Base-by-base conservation (phyloP, 2,797 vertebrate species). In the Dermochelys coriacea region DNA sequence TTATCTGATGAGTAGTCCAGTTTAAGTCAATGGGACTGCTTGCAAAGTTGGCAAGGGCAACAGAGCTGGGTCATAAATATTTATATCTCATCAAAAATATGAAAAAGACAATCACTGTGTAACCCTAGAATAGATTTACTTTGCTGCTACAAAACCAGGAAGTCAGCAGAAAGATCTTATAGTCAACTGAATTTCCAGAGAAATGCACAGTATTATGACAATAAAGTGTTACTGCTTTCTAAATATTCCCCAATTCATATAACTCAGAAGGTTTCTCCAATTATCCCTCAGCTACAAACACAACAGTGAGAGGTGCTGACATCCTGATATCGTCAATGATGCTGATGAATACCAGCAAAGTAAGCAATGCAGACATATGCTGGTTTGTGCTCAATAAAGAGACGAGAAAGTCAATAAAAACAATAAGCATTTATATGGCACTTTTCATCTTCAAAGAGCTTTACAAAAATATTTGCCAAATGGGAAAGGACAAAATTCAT, bases 301-400 rank as follows among this genome's bases (percentile, higher is more conserved):
- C 0, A 15, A 41, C 8, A n/a, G 3, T 11, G 12, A 64, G 82
- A 12, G 3, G 21, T 41, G 31, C 21, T 57, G 31, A 59, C 5
- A 8, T 45, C 84, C 0, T 25, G 49, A 84, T 52, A 57, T 5
- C 0, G 0, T n/a, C 54, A 52, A 29, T 45, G 61, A 74, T 16
- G 49, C 64, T 12, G 9, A 7, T 79, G 54, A 91, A 12, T 75
- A 41, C 50, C 41, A 29, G 68, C 37, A 37, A 3, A 27, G 10
- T 18, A 6, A 52, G 57, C 59, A 79, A 41, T 1, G n/a, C 23
- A 29, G 5, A 78, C 5, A 59, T 5, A 83, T 7, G 5, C 3
- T 34, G n/a, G n/a, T 87, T 59, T 89, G 25, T 25, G 34, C 74
- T 84, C n/a, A 52, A 77, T 82, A 79, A 55, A 4, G 12, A 68